Evolutionary conservation across 2,797 vertebrate species (phyloP), one percentile per base, ranked within the genome.

Genomic region (Parauchenoglanis punctatus): DNA sequence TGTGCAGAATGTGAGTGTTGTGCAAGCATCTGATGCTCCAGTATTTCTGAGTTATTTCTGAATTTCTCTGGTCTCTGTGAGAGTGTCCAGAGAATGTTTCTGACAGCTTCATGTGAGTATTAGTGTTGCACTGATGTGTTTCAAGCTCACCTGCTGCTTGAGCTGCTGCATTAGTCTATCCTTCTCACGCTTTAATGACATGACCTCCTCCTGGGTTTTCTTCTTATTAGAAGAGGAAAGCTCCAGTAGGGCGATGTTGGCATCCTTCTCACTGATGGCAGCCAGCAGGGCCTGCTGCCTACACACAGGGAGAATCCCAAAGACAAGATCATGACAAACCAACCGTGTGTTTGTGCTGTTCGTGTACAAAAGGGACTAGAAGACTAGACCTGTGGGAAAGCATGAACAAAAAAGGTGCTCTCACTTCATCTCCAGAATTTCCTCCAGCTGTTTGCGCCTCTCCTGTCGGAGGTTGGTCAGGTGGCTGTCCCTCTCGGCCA

Each of bases 361-460:
- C 35, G 10, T 10, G 44, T 85, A 52, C 70, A 56, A 73, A 75
- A 18, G 25, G n/a, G 77, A 75, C 28, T 75, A 87, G 63, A 13
- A 31, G 75, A 44, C 15, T 12, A 72, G 59, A 61, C 8, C 7
- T 15, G 17, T n/a, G 7, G 82, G 25, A 72, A 83, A 73, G 4
- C 5, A 83, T 65, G n/a, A 35, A 56, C 23, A 73, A 78, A 8
- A 65, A 67, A 76, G 44, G 28, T 31, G 25, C 61, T 95, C 98
- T 96, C 93, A 99, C 99, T 99, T 99, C 99, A 99, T 99, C 93
- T 99, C 98, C 70, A 99, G 95, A 91, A 99, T 98, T 94, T 99
- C 99, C 93, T 99, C 98, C 67, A 99, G 96, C 93, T 99, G 99
- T 90, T 98, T 99, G 91, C 98, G 96, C 85, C 98, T 93, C 83